Evolutionary conservation across 2,113 vertebrate genomes (phyloP).

Genomic region (Mola mola): DNA sequence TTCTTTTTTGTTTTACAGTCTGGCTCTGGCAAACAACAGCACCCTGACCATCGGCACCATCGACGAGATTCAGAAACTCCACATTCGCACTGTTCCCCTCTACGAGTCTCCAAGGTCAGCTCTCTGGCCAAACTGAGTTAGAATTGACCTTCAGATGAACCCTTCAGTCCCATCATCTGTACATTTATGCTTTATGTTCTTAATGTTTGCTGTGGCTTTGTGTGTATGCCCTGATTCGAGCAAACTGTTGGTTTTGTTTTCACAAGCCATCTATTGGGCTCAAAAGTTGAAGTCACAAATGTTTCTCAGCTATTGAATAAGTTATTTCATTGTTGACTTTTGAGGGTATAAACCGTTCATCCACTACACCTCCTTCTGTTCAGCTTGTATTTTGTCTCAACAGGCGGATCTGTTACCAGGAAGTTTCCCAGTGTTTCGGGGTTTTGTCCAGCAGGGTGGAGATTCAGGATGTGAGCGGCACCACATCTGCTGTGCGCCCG

Average conservation of each 20-base stretch:
- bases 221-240: constrained; percentile 6
- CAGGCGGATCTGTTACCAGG: constrained; percentile 99
- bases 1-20: constrained; percentile 67
- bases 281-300: background rate
- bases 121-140: background rate
- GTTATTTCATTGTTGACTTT: background rate
- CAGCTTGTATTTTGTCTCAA: background rate
- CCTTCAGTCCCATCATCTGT: constrained; percentile 3
- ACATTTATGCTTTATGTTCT: constrained; percentile 12
- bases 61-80: constrained; percentile 98
- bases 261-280: background rate
- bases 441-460: constrained; percentile 96
- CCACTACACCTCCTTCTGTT: background rate
- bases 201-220: constrained; percentile 17
- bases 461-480: constrained; percentile 94
- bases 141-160: background rate
- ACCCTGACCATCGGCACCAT: constrained; percentile 98
- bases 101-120: constrained; percentile 95
- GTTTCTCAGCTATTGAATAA: constrained; percentile 12
- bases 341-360: too few relatives aligned
- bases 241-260: background rate
- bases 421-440: constrained; percentile 96
- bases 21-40: constrained; percentile 98
- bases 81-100: constrained; percentile 96
- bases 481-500: constrained; percentile 90